Percentiles rank a stretch among this genome's conserved stretches.
These are phyloP conservation scores for Alauda arvensis DNA, from an alignment of 2,797 vertebrate genomes.

Conservation along the genomic window DNA sequence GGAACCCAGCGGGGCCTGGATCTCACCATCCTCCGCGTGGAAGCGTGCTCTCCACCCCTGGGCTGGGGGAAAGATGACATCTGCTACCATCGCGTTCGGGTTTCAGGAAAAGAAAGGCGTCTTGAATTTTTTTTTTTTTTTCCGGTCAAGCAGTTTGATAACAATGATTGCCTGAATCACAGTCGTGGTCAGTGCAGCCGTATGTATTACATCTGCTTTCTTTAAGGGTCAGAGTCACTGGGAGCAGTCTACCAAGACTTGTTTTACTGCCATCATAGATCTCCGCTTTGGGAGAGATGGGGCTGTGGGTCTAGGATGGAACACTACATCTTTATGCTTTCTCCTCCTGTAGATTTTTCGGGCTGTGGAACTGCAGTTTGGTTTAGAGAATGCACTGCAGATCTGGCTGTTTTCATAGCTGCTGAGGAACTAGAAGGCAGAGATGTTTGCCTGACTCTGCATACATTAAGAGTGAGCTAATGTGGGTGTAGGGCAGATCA, in stretches of 20 bases:
- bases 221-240: not conserved
- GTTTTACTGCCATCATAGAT: not conserved
- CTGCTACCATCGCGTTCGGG: not conserved
- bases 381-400: not conserved
- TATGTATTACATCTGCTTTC: constrained; percentile 18
- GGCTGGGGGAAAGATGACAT: not conserved
- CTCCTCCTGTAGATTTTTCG: not conserved
- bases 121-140: not conserved
- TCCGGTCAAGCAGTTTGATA: not conserved
- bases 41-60: not conserved
- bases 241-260: not conserved
- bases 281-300: not conserved
- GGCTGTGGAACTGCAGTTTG: not conserved
- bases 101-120: not conserved
- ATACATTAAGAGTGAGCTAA: constrained; percentile 22
- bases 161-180: not conserved
- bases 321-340: not conserved
- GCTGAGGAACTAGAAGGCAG: not conserved
- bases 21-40: not conserved
- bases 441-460: constrained; percentile 42
- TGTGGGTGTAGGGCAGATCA: not conserved
- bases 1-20: rapidly evolving
- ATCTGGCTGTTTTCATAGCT: not conserved
- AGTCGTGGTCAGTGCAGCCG: constrained; percentile 8
- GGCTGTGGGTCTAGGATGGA: not conserved